A percentile compares a stretch with the other conserved stretches of the same genome.
Evolutionary conservation across 2,797 vertebrate genomes (phyloP).

Genomic region (Sparidentex hasta): DNA sequence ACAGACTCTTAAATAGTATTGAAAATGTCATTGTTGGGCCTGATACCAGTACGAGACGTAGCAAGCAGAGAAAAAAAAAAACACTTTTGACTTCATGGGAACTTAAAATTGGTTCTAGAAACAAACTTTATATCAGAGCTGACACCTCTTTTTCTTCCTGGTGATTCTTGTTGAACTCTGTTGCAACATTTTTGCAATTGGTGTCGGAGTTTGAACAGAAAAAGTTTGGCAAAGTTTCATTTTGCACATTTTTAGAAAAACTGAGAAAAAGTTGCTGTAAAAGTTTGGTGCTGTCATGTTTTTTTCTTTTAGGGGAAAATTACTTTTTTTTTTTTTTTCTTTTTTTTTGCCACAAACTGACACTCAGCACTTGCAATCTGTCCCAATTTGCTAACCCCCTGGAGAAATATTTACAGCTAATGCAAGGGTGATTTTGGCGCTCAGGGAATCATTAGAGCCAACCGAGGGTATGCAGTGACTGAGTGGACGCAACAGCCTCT

Average conservation of each 20-base stretch:
- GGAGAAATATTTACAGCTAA: conserved; percentile 20
- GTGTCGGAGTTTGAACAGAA: neutral
- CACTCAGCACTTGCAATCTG: conserved; percentile 9
- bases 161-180: neutral
- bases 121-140: neutral
- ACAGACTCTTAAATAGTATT: no score
- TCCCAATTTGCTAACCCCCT: conserved; percentile 31
- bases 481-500: conserved; percentile 21
- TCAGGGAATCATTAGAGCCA: conserved; percentile 52
- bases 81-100: no score
- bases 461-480: neutral
- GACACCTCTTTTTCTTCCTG: neutral
- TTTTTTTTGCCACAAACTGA: conserved; percentile 22
- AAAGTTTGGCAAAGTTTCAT: neutral
- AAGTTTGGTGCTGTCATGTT: neutral
- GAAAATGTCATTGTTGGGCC: no score
- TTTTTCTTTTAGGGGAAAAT: neutral
- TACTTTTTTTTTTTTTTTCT: neutral
- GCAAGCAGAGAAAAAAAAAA: no score
- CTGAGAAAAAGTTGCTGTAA: neutral
- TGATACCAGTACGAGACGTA: no score
- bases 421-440: conserved; percentile 14
- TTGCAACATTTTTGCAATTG: neutral
- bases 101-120: neutral
- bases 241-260: neutral